phyloP scores from a whole-genome alignment of 1,140 invertebrate genomes.

The Eriosoma lanigerum region DNA sequence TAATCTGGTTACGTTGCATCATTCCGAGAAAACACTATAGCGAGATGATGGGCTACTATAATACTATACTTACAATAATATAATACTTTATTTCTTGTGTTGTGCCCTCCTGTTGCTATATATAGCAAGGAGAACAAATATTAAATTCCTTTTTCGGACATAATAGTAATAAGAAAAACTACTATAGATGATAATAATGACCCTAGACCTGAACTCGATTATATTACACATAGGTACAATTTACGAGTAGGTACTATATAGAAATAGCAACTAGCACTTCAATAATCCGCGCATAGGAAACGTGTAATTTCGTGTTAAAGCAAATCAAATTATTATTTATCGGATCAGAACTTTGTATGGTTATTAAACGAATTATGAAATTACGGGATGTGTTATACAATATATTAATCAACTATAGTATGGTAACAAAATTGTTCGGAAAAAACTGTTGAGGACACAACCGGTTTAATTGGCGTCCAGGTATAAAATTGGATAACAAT shows the following conservation, averaged over 20 bases:
- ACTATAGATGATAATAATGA: constrained; percentile 14
- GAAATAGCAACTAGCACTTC: neutral
- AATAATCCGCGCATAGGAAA: too few species aligned
- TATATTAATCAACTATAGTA: too few species aligned
- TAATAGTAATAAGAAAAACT: neutral
- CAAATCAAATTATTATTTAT: too few species aligned
- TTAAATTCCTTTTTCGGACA: constrained; percentile 26
- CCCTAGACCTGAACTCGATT: neutral
- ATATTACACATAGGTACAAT: neutral
- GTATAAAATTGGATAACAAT: constrained; percentile 28
- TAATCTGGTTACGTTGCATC: constrained; percentile 40
- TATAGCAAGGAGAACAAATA: neutral
- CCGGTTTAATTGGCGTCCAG: constrained; percentile 41
- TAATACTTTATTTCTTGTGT: too few species aligned
- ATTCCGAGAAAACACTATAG: constrained; percentile 35
- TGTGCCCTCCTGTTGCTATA: too few species aligned
- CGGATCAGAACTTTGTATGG: too few species aligned
- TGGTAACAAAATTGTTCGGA: neutral
- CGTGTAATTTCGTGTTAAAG: too few species aligned
- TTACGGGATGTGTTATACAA: too few species aligned
- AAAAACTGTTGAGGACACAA: neutral
- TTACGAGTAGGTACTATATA: neutral
- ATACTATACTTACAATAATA: too few species aligned
- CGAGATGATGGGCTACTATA: constrained; percentile 5
- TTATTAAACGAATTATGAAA: too few species aligned